Conservation (phyloP, 2,888 invertebrate genomes). For the Drosophila birchii region DNA sequence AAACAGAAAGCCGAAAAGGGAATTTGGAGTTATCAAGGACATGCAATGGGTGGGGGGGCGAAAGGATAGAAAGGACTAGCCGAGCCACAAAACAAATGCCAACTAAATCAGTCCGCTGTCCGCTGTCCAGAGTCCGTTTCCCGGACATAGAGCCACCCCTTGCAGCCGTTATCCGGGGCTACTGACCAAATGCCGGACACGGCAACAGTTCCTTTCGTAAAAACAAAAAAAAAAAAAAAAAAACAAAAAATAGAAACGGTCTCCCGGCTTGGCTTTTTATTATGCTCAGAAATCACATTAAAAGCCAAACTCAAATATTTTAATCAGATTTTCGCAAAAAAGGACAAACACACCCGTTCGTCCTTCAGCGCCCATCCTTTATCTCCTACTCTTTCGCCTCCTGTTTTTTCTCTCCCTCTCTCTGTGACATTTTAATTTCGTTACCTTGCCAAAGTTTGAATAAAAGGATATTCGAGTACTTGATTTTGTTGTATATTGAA, state of each 20-base stretch:
- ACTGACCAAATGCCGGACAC: slow-evolving; percentile 45
- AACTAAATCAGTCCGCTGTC: slow-evolving; percentile 42
- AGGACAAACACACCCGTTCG: slow-evolving; percentile 67
- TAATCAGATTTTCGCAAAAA: slow-evolving; percentile 83
- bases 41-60: background rate
- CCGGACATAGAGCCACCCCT: slow-evolving; percentile 27
- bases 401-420: slow-evolving; percentile 3
- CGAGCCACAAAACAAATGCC: slow-evolving; percentile 38
- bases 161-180: slow-evolving; percentile 16
- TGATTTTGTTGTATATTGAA: background rate
- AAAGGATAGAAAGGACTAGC: slow-evolving; percentile 5
- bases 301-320: slow-evolving; percentile 84
- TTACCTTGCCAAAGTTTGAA: background rate
- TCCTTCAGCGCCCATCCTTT: slow-evolving; percentile 22
- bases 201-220: slow-evolving; percentile 27
- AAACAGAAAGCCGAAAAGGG: slow-evolving; percentile 12
- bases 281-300: slow-evolving; percentile 84
- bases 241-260: slow-evolving; percentile 36
- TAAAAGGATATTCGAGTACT: background rate
- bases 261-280: slow-evolving; percentile 70
- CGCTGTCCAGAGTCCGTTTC: slow-evolving; percentile 7
- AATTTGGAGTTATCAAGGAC: slow-evolving; percentile 29
- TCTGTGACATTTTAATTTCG: slow-evolving; percentile 28
- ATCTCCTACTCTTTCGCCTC: background rate
- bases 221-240: too few species aligned